Evolutionary conservation across 2,888 invertebrate species (phyloP), one percentile per base, ranked within the genome.

Genomic region (Drosophila infuscata): DNA sequence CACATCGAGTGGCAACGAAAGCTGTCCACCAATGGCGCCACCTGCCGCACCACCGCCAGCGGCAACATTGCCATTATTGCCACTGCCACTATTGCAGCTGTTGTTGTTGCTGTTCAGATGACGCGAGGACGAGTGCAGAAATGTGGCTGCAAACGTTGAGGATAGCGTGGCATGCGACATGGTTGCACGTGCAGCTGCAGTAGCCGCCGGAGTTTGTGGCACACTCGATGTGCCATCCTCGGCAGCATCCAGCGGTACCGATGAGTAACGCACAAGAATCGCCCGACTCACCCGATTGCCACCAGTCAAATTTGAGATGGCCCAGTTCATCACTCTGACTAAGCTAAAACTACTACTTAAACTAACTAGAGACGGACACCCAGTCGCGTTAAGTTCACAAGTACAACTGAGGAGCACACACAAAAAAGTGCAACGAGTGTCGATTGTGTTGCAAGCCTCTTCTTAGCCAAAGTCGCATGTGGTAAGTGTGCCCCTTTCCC

Each of bases 1-100:
- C 82, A 96, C 95, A 92, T 96, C 96, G 84, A 95, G 92, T 81
- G 95, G 95, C 83, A 95, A 93, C 74, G 95, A 94, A 82, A 94
- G 90, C 82, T 83, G 88, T 36, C 70, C 30, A 32, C 74, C 54
- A 69, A 64, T 54, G 54, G 63, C 25, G 4, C 61, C 73, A 29
- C 59, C 57, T n/a, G 9, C 56, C 46, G 57, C 46, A 1, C 33
- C 38, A 43, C 49, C 64, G 25, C 51, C 56, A 12, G 59, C 6
- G 30, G 35, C 65, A n/a, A 67, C 54, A n/a, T 38, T 62, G 32
- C 25, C 65, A 32, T 58, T 56, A 30, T 66, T 70, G 53, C 65
- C 70, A 74, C 78, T 83, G 32, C 49, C 65, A 30, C 35, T 67
- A 48, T 11, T 62, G 33, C n/a, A 65, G 48, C 48, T 78, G 69